Evolutionary conservation across 2,888 invertebrate species (phyloP).

Genomic region (Buathra laborator): DNA sequence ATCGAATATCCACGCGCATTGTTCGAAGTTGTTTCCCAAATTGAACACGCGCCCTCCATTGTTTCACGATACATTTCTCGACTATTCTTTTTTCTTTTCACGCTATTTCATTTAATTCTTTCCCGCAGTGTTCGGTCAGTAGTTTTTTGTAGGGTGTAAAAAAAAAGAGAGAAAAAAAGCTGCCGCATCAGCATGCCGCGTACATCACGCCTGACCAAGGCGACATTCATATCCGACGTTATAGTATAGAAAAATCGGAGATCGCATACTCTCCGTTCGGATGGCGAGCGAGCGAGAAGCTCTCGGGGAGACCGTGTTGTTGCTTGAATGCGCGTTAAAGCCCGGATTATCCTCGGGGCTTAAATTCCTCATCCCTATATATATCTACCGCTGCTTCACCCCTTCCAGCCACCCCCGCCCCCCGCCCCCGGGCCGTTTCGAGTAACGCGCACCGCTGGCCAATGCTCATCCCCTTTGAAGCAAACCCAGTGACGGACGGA

Average conservation of each 20-base stretch:
- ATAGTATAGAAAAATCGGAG: conserved; percentile 1
- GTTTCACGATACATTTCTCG: not conserved
- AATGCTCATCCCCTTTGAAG: conserved; percentile 55
- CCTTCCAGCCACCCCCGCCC: too few species aligned
- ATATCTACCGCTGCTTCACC: conserved; percentile 11
- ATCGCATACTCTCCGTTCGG: not conserved
- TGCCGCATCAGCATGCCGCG: not conserved
- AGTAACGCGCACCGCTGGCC: conserved; percentile 46
- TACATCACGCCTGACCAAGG: not conserved
- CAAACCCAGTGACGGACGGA: conserved; percentile 63
- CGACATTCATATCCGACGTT: conserved; percentile 1
- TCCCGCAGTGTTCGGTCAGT: not conserved
- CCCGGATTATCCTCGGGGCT: conserved; percentile 79
- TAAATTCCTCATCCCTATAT: conserved; percentile 69
- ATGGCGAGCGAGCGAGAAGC: conserved; percentile 44
- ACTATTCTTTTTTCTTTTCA: not conserved
- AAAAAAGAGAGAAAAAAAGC: not conserved
- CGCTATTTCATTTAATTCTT: not conserved
- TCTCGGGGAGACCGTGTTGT: conserved; percentile 70
- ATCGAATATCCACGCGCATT: not conserved
- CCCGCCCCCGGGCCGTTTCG: conserved; percentile 5
- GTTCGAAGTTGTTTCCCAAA: not conserved
- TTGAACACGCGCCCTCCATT: not conserved
- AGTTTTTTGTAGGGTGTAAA: not conserved
- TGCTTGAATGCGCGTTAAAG: conserved; percentile 77